A percentile compares a stretch with the other conserved stretches of the same genome.
These are phyloP conservation scores for Odocoileus virginianus DNA, from an alignment of 2,113 vertebrate species.

Conservation along the genomic window DNA sequence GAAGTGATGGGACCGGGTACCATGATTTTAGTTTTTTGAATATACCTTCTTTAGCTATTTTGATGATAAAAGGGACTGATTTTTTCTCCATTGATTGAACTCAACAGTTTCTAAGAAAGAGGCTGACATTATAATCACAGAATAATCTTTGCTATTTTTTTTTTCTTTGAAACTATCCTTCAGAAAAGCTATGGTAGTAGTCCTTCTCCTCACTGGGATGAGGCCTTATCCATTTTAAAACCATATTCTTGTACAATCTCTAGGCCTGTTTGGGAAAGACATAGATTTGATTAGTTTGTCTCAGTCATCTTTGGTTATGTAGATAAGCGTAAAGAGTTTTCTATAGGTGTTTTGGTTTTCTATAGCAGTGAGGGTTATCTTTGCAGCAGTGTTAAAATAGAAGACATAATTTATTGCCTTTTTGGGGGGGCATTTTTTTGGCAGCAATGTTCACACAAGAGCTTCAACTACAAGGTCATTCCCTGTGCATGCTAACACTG, in stretches of 20 bases:
- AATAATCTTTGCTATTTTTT: background rate
- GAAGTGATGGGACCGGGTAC: background rate
- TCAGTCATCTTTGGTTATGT: background rate
- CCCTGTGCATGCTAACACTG: background rate
- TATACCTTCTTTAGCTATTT: background rate
- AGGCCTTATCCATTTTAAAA: background rate
- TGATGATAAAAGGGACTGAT: background rate
- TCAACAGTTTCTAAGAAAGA: background rate
- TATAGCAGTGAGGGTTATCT: background rate
- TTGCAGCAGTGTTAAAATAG: background rate
- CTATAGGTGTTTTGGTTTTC: background rate
- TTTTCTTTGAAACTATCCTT: conserved; percentile 3
- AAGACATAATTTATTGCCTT: background rate
- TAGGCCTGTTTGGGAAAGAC: background rate
- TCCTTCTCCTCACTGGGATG: background rate
- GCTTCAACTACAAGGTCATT: background rate
- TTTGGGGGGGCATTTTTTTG: background rate
- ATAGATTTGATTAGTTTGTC: background rate
- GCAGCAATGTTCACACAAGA: background rate
- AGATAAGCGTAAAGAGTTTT: background rate
- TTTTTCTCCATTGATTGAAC: background rate
- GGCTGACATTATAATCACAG: background rate
- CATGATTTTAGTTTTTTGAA: background rate
- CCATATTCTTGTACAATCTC: background rate
- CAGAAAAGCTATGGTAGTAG: background rate